A percentile compares a stretch with the other conserved stretches of the same genome.
Evolutionary conservation across 2,797 vertebrate species (phyloP).

Genomic region (Cossypha niveicapilla): DNA sequence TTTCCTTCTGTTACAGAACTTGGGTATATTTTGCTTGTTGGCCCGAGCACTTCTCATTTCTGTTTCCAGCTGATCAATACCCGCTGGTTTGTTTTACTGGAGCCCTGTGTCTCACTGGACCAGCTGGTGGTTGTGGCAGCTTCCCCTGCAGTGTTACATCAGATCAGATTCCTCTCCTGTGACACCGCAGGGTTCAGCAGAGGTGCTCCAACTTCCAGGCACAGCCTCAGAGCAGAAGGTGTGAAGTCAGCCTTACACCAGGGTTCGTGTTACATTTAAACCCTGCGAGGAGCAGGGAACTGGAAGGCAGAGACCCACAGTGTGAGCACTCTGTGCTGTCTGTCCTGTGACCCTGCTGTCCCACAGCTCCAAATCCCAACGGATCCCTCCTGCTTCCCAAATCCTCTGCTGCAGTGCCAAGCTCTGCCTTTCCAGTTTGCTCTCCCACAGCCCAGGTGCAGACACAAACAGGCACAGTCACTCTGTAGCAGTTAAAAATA

Average conservation of each 20-base stretch:
- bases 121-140: slow-evolving; percentile 15
- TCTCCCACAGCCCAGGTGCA: not conserved
- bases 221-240: not conserved
- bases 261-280: not conserved
- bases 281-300: not conserved
- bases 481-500: not conserved
- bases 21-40: not conserved
- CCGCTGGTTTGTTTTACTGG: not conserved
- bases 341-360: not conserved
- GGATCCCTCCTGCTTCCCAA: not conserved
- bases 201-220: not conserved
- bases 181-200: slow-evolving; percentile 22
- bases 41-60: not conserved
- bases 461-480: not conserved
- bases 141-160: not conserved
- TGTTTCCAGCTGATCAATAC: not conserved
- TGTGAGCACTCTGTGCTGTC: not conserved
- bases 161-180: not conserved
- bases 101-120: not conserved
- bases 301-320: not conserved
- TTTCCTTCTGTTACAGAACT: not conserved
- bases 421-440: fast-evolving
- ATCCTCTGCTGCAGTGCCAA: not conserved
- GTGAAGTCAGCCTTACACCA: not conserved
- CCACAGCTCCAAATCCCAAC: not conserved